Conservation (phyloP, 2,113 vertebrate genomes). For the Alethe castanea region DNA sequence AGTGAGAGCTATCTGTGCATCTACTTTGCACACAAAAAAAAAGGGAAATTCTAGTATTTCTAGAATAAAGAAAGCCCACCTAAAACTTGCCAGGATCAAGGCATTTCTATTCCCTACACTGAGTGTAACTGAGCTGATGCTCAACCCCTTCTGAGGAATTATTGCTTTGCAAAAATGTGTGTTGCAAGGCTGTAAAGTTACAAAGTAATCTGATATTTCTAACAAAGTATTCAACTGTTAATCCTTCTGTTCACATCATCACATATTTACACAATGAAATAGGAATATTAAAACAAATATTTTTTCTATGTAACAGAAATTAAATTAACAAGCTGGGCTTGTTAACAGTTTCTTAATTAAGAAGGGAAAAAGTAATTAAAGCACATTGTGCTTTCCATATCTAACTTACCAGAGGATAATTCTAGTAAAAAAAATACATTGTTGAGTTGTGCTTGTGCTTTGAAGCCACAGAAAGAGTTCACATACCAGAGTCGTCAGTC, state of each 20-base stretch:
- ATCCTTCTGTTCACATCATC: background rate
- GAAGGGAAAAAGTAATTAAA: background rate
- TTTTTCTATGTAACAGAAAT: background rate
- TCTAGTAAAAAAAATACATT: background rate
- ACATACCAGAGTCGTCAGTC: background rate
- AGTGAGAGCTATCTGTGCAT: background rate
- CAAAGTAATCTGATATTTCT: background rate
- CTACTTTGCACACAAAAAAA: background rate
- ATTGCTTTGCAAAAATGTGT: background rate
- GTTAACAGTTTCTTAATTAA: background rate
- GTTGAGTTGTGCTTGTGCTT: slow-evolving; percentile 5
- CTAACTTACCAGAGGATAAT: background rate
- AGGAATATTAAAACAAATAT: background rate
- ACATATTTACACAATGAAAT: background rate
- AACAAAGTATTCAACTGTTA: background rate
- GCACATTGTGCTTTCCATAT: background rate
- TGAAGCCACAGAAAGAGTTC: background rate
- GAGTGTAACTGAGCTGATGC: background rate
- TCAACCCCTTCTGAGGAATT: fast-evolving
- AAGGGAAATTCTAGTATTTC: background rate
- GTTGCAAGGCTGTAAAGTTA: background rate
- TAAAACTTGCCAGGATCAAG: background rate
- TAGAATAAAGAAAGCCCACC: background rate
- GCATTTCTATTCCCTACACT: fast-evolving
- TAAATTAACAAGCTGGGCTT: background rate